Evolutionary conservation across 2,888 invertebrate genomes (phyloP), one percentile per base, ranked within the genome.

Genomic region (Tipula vernalis): DNA sequence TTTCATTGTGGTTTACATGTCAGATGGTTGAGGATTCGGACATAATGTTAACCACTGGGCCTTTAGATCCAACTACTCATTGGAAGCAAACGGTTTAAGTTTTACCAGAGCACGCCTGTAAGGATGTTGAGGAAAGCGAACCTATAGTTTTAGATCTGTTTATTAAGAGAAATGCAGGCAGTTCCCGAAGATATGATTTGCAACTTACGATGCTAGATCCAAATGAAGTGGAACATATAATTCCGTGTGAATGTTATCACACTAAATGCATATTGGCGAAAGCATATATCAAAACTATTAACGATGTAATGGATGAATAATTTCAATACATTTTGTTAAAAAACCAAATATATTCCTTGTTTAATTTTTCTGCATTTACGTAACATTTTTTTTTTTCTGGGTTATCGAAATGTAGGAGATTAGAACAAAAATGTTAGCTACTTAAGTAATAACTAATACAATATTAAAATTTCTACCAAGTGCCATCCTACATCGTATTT

Each of bases 71-170:
- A 0, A 92, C 94, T 36, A 98, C 98, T 0, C 98, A 98, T 92
- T 98, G 98, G 98, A 97, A 98, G 90, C 98, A 98, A 91, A 98
- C 98, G 0, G 93, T 98, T 0, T 94, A 98, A 88, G 93, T 97
- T 1, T 91, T 98, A 84, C 97, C 97, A 0, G 91, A 94, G 28
- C 92, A 93, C 87, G 87, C 93, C 94, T 86, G 95, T 91, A 89
- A 91, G 91, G 89, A 88, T 18, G 88, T 91, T 1, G 90, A 90
- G 4, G 88, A 88, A 83, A 93, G 93, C 0, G 94, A 95, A 88
- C 95, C 96, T 0, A 92, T 96, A 83, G 95, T 95, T 18, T 96
- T 95, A 91, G 93, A 94, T 89, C 91, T 97, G 85, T 91, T 92
- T 44, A 92, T 97, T 90, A 93, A 90, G 87, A 89, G 91, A 12